These are phyloP conservation scores for Drosophila fungiperda DNA, from an alignment of 2,888 invertebrate genomes.

Conservation along the genomic window DNA sequence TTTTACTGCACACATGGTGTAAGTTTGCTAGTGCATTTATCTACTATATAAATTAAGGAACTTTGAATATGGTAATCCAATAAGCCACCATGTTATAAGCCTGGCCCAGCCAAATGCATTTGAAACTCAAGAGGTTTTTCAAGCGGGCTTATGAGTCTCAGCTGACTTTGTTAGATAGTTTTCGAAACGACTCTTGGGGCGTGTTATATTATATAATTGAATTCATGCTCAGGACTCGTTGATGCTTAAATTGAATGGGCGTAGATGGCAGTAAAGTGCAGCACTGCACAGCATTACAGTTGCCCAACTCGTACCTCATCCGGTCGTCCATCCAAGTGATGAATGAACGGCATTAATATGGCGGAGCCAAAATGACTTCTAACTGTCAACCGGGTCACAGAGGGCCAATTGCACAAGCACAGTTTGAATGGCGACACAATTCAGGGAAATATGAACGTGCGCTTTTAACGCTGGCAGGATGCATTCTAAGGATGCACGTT, in stretches of 20 bases:
- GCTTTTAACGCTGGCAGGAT: conserved; percentile 1
- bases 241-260: conserved; percentile 5
- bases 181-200: conserved; percentile 33
- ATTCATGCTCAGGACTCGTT: conserved; percentile 24
- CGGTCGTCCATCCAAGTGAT: conserved; percentile 50
- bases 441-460: conserved; percentile 4
- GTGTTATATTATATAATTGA: conserved; percentile 51
- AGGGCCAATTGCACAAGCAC: conserved; percentile 7
- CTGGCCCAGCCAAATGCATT: conserved; percentile 7
- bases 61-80: conserved; percentile 38
- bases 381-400: conserved; percentile 2
- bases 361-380: conserved; percentile 47
- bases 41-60: conserved; percentile 19
- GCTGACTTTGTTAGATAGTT: conserved; percentile 1
- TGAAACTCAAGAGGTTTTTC: conserved; percentile 7
- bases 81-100: conserved; percentile 30
- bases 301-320: conserved; percentile 35
- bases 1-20: conserved; percentile 1
- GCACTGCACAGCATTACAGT: conserved; percentile 55
- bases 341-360: conserved; percentile 71
- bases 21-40: conserved; percentile 9
- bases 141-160: conserved; percentile 5
- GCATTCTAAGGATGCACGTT: background rate
- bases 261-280: conserved; percentile 21
- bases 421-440: conserved; percentile 36